Evolutionary conservation across 2,797 vertebrate species (phyloP), one percentile per base, ranked within the genome.

Genomic region (Coregonus ussuriensis): DNA sequence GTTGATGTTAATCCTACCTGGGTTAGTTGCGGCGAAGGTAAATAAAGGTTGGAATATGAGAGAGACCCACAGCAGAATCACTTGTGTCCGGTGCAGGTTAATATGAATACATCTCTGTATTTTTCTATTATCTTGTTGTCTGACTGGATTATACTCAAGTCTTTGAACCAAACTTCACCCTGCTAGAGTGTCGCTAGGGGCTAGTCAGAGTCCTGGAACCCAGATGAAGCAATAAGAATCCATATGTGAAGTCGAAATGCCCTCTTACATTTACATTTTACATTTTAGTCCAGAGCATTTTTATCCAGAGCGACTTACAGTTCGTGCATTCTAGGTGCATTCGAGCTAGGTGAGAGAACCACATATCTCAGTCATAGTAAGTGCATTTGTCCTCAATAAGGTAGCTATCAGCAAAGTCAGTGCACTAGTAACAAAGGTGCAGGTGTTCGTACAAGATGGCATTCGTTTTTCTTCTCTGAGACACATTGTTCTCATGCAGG

Each of bases 1-100:
- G 35, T 18, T 25, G 73, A 41, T 37, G 31, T 35, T 89, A 88
- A 77, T 86, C 82, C 72, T 65, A 85, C 83, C 83, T 86, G 84
- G 70, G 67, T 74, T 52, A 76, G 29, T 29, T 69, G 79, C 37
- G 18, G 71, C 80, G 72, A 21, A n/a, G 68, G 68, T 16, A 56
- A 5, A 7, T 76, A 18, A 21, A 59, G 6, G 56, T 59, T 18
- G 56, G 6, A 81, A 66, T 21, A 52, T 47, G 76, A 65, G 33
- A 51, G 76, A 65, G 76, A 81, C 72, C 73, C 41, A 72, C 18
- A 11, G 4, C 68, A 6, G n/a, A 59, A 59, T 59, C 16, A 18
- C 56, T 18, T n/a, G 18, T 21, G 56, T 59, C 53, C 53, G n/a
- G 56, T 18, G 56, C 18, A 59, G 2, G 6, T 18, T 6, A 59